Conservation (phyloP, 2,113 vertebrate genomes). For the Taurulus bubalis region DNA sequence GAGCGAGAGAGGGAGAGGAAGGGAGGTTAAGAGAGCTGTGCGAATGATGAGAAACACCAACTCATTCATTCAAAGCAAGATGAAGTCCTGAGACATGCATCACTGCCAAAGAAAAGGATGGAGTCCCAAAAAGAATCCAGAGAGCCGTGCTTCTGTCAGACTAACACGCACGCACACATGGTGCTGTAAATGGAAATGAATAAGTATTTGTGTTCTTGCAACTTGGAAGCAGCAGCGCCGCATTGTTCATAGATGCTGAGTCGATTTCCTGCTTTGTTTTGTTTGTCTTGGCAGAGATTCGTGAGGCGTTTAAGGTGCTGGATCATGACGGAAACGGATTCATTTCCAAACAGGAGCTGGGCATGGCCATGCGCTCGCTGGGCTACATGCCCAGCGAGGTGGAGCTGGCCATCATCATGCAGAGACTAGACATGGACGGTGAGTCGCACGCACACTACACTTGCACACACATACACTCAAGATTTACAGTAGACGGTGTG, state of each 20-base stretch:
- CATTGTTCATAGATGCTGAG: slow-evolving; percentile 40
- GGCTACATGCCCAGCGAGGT: slow-evolving; percentile 99
- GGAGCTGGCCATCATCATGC: slow-evolving; percentile 99
- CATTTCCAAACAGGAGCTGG: slow-evolving; percentile 99
- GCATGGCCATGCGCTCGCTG: slow-evolving; percentile 99
- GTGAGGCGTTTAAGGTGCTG: slow-evolving; percentile 96
- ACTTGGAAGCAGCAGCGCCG: background rate
- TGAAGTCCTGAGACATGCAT: background rate
- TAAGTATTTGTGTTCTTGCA: slow-evolving; percentile 1
- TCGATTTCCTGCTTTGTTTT: slow-evolving; percentile 60
- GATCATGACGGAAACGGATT: slow-evolving; percentile 98
- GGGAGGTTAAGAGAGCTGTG: background rate
- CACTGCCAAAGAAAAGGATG: slow-evolving; percentile 3
- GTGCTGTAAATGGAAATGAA: background rate
- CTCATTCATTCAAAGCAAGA: slow-evolving; percentile 10
- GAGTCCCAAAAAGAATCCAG: background rate
- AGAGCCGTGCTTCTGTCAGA: background rate
- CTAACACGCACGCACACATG: background rate
- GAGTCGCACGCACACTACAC: slow-evolving; percentile 70
- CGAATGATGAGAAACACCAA: slow-evolving; percentile 4
- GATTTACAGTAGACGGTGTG: background rate
- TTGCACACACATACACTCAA: background rate
- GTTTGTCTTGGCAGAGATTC: slow-evolving; percentile 89
- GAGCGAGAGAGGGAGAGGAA: background rate
- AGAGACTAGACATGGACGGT: slow-evolving; percentile 99